A percentile compares a stretch with the other conserved stretches of the same genome.
Evolutionary conservation across 1,140 invertebrate genomes (phyloP).

Genomic region (Eufriesea mexicana): DNA sequence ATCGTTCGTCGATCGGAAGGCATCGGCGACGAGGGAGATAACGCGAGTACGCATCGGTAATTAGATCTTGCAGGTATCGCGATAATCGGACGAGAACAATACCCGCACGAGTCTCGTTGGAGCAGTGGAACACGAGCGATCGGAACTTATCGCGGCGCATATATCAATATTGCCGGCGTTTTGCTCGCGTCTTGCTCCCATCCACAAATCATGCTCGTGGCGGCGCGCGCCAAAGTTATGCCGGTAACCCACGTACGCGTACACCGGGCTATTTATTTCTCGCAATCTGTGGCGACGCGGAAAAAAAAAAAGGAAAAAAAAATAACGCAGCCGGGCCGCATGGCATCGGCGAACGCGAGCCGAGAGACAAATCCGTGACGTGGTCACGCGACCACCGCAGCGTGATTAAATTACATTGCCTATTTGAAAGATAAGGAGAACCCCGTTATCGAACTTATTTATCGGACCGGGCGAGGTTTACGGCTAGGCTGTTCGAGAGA

Average conservation of each 20-base stretch:
- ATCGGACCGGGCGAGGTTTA: slow-evolving; percentile 37
- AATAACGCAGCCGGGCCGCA: slow-evolving; percentile 32
- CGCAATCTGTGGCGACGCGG: slow-evolving; percentile 56
- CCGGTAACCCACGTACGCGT: slow-evolving; percentile 46
- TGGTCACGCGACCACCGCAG: slow-evolving; percentile 60
- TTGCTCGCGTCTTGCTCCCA: slow-evolving; percentile 53
- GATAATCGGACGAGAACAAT: background rate
- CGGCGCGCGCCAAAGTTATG: slow-evolving; percentile 59
- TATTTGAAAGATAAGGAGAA: slow-evolving; percentile 64
- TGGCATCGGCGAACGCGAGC: slow-evolving; percentile 24
- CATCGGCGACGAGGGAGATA: background rate
- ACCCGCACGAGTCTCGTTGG: background rate
- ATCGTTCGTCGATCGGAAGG: background rate
- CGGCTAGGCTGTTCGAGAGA: background rate
- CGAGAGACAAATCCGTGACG: slow-evolving; percentile 62
- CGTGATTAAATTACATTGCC: slow-evolving; percentile 68
- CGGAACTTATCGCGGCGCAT: slow-evolving; percentile 35
- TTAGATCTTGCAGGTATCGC: background rate
- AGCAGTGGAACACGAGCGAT: background rate
- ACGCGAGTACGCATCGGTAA: background rate
- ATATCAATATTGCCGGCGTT: slow-evolving; percentile 54
- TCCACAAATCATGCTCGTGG: slow-evolving; percentile 57
- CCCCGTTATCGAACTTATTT: slow-evolving; percentile 62
- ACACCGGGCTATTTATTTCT: slow-evolving; percentile 59
- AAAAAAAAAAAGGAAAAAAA: slow-evolving; percentile 2